Percentiles rank a stretch among this genome's conserved stretches.
phyloP scores from a whole-genome alignment of 1,140 invertebrate species.

The Bombus balteatus region DNA sequence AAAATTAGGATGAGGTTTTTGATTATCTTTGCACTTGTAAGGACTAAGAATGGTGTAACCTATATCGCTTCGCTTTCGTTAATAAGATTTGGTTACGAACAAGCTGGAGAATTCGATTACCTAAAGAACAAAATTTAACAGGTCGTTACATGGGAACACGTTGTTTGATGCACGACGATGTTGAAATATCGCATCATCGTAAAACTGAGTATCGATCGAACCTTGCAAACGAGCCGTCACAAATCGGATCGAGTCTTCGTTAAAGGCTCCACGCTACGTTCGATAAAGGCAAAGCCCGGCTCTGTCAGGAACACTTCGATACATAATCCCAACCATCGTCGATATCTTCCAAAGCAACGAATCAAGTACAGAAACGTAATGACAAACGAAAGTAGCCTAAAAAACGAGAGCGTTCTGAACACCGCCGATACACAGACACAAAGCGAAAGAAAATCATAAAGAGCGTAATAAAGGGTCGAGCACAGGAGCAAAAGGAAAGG shows the following conservation, averaged over 20 bases:
- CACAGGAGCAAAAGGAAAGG: background rate
- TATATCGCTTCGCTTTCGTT: no score
- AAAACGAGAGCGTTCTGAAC: background rate
- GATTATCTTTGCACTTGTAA: no score
- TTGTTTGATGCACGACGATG: no score
- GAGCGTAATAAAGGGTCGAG: background rate
- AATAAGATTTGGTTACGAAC: no score
- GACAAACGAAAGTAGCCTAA: background rate
- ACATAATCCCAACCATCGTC: background rate
- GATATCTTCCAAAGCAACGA: background rate
- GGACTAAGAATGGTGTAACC: no score
- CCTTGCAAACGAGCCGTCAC: background rate
- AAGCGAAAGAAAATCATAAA: conserved; percentile 10
- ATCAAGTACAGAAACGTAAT: background rate
- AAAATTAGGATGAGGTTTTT: no score
- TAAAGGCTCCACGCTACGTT: background rate
- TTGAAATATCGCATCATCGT: no score
- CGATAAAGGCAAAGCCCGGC: background rate
- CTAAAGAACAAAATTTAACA: no score
- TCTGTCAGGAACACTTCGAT: background rate
- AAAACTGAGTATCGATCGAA: background rate
- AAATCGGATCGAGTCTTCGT: background rate
- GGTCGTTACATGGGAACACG: no score
- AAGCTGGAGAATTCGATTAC: no score
- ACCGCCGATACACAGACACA: background rate